Evolutionary conservation across 2,888 invertebrate species (phyloP), one percentile per base, ranked within the genome.

Genomic region (Nemurella pictetii): DNA sequence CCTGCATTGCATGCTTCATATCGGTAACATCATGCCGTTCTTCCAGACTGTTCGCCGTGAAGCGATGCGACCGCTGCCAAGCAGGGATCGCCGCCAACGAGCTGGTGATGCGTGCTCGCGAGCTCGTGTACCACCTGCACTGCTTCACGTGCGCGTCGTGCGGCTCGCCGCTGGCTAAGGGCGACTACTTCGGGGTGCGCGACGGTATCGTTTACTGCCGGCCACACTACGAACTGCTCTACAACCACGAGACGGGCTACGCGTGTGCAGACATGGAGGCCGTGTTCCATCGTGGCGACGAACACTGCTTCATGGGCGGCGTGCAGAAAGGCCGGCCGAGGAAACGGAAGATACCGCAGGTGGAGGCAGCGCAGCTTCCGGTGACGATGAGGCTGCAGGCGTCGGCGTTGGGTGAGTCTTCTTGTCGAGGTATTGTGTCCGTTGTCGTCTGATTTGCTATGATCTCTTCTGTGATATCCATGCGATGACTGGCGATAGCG

Each of bases 101-200:
- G 91, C 92, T 98, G 89, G 97, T 98, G 89, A 98, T 98, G 97
- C 91, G 97, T 86, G 97, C 97, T 0, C 91, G 95, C 77, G 97
- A 97, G 87, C 92, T 95, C 88, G 96, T 97, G 86, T 98, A 96
- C 91, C 98, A 98, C 90, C 93, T 97, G 85, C 94, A 95, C 87
- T 98, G 98, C 91, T 98, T 98, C 92, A 95, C 96, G 55, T 98
- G 98, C 90, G 93, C 94, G 85, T 94, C 96, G 74, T 98, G 98
- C 90, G 95, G 96, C 82, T 93, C 94, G 73, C 93, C 95, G 83
- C 92, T 98, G 86, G 94, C 95, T 86, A 96, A 97, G 89, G 98
- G 98, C 28, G 98, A 98, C 89, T 95, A 96, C 88, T 98, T 97
- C 90, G 97, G 97, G 35, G 95, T 98, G 93, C 93, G 95, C 86